Evolutionary conservation across 1,140 invertebrate species (phyloP), one percentile per base, ranked within the genome.

Genomic region (Drosophila aff.): DNA sequence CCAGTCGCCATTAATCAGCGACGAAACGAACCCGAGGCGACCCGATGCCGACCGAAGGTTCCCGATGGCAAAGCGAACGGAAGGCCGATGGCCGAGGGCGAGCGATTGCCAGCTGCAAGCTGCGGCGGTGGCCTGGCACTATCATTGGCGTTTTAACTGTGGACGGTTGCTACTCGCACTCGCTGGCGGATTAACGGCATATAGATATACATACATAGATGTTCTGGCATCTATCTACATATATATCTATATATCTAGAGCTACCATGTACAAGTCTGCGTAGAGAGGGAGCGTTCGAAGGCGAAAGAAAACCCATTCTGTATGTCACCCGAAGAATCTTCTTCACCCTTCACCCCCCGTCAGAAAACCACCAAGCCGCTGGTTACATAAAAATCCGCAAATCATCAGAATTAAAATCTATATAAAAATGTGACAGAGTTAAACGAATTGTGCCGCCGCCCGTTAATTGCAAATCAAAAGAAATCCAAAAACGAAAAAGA

Each of bases 111-210:
- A 76, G 67, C 46, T 81, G 81, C 75, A 87, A 68, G 49, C 47
- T 60, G 74, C 43, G 61, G 71, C 66, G 50, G 59, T 69, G 65
- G 59, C 62, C 62, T 79, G 79, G 79, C 84, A 92, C 91, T 87
- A 87, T 90, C 92, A 92, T 92, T 92, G 90, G 92, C 92, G 91
- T 92, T 92, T 92, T 86, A 92, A 92, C 92, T 91, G 90, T 92
- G 92, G 86, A 92, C 92, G 92, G 89, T 91, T 91, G 89, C 89
- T 91, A 84, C 73, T 91, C 84, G 84, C 79, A 90, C 55, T 89
- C 84, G 86, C 78, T 86, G 82, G 81, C 81, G 85, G 86, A 90
- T 89, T 89, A 89, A 82, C 84, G 84, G 84, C 81, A 90, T 52
- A 81, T 68, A 87, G 55, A 80, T 68, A 82, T 49, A 87, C 47